A percentile compares a stretch with the other conserved stretches of the same genome.
Evolutionary conservation across 2,888 invertebrate species (phyloP).

Genomic region (Cryptocheilus praepositus): DNA sequence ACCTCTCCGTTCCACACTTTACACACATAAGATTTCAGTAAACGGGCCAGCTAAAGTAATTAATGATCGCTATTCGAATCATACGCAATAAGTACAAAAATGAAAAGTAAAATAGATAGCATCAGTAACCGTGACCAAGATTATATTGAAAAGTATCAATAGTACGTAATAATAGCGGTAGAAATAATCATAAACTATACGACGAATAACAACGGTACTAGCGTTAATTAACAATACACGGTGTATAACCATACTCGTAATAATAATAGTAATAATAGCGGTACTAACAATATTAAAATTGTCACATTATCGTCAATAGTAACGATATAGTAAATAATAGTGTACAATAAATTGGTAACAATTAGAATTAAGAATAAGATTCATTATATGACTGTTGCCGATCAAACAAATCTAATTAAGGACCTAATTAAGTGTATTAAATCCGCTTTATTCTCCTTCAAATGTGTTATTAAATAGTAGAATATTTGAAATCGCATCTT

Average conservation of each 20-base stretch:
- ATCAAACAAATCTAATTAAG: too few relatives aligned
- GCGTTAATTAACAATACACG: conserved; percentile 5
- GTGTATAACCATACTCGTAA: background rate
- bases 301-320: background rate
- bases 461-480: too few relatives aligned
- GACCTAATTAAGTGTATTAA: too few relatives aligned
- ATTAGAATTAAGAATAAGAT: conserved; percentile 11
- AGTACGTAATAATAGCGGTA: conserved; percentile 10
- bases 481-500: too few relatives aligned
- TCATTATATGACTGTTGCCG: too few relatives aligned
- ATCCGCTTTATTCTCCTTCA: too few relatives aligned
- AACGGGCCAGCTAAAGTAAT: too few relatives aligned
- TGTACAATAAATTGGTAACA: conserved; percentile 23
- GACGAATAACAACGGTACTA: conserved; percentile 8
- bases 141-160: conserved; percentile 27
- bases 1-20: too few relatives aligned
- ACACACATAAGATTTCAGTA: too few relatives aligned
- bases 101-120: conserved; percentile 12
- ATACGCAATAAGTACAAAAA: conserved; percentile 18
- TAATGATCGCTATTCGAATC: too few relatives aligned
- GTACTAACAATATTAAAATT: conserved; percentile 7
- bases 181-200: conserved; percentile 1
- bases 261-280: conserved; percentile 5
- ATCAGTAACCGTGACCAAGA: background rate
- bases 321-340: conserved; percentile 1